A percentile compares a stretch with the other conserved stretches of the same genome.
phyloP scores from a whole-genome alignment of 92 coral and sea anemone genomes.

The Parazoanthus darwini region DNA sequence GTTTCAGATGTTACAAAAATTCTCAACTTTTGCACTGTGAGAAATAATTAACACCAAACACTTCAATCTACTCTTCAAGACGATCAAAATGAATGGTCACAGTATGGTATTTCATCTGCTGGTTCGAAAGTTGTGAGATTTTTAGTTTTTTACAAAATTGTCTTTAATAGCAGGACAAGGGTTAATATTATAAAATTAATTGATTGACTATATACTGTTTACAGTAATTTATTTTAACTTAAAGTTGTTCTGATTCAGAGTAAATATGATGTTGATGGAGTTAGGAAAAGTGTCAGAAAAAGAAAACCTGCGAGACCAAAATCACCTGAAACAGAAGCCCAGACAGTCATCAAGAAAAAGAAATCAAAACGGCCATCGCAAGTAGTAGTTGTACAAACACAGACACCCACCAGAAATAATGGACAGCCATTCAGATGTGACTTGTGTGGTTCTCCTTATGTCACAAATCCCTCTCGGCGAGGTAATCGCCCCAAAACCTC shows the following conservation, averaged over 20 bases:
- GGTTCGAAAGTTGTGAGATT: too few relatives aligned
- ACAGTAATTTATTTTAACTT: neutral
- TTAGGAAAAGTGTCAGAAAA: constrained; percentile 78
- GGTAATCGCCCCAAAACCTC: constrained; percentile 92
- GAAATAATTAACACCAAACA: too few relatives aligned
- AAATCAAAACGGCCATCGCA: constrained; percentile 65
- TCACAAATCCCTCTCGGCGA: constrained; percentile 93
- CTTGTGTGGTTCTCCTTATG: constrained; percentile 91
- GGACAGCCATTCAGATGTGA: constrained; percentile 93
- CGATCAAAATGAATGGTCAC: too few relatives aligned
- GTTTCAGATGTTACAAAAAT: too few relatives aligned
- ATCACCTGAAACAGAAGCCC: constrained; percentile 69
- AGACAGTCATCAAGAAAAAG: constrained; percentile 54
- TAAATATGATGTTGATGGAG: constrained; percentile 52
- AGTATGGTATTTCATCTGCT: too few relatives aligned
- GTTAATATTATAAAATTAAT: too few relatives aligned
- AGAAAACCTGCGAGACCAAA: constrained; percentile 79
- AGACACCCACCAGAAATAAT: constrained; percentile 52
- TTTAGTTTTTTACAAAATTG: too few relatives aligned
- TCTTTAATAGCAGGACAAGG: too few relatives aligned
- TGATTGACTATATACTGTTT: too few relatives aligned
- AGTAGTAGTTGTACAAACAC: constrained; percentile 43
- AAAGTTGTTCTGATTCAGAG: constrained; percentile 26
- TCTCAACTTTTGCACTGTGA: too few relatives aligned
- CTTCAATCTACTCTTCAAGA: too few relatives aligned